phyloP scores from a whole-genome alignment of 2,113 vertebrate species.

The Nothobranchius kuhntae region DNA sequence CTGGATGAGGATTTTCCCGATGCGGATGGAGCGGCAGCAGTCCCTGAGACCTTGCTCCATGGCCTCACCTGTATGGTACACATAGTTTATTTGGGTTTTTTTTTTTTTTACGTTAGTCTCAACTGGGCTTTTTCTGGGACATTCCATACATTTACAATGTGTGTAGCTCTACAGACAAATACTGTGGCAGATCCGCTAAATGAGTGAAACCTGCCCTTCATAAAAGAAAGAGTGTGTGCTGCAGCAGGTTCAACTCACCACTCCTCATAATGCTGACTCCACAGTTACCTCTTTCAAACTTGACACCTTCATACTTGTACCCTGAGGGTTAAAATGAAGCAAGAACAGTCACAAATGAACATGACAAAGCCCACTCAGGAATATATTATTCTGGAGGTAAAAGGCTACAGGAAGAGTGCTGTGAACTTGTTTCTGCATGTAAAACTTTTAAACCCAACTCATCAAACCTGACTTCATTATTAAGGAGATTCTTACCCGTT shows the following conservation, averaged over 20 bases:
- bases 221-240: slow-evolving; percentile 9
- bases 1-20: slow-evolving; percentile 98
- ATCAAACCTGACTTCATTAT: neutral
- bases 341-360: slow-evolving; percentile 29
- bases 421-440: slow-evolving; percentile 1
- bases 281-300: slow-evolving; percentile 98
- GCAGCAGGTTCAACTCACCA: slow-evolving; percentile 79
- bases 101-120: neutral
- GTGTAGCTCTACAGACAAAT: neutral
- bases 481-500: slow-evolving; percentile 83
- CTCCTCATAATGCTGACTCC: slow-evolving; percentile 99
- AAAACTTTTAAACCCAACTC: neutral
- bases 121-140: neutral
- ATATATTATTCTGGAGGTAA: neutral
- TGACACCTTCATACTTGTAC: slow-evolving; percentile 97
- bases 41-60: slow-evolving; percentile 98
- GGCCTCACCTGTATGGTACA: slow-evolving; percentile 84
- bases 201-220: neutral
- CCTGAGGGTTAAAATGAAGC: slow-evolving; percentile 76
- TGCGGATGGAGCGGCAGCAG: slow-evolving; percentile 95
- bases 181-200: neutral
- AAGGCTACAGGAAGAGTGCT: neutral
- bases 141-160: too few relatives aligned
- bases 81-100: neutral
- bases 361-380: slow-evolving; percentile 5